Conservation (phyloP, 2,797 vertebrate species). For the Anabas testudineus region DNA sequence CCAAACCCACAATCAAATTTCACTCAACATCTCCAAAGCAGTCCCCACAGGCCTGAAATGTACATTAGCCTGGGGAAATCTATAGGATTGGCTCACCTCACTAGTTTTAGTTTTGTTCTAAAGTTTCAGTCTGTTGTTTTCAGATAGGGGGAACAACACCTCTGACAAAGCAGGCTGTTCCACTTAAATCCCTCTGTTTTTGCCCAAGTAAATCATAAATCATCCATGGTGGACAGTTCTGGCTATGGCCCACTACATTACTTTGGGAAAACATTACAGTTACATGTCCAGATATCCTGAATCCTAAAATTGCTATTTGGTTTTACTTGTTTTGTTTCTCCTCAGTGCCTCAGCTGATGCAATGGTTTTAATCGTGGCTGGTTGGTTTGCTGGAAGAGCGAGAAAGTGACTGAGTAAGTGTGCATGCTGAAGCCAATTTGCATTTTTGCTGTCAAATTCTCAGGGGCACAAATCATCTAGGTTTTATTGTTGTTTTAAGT, state of each 20-base stretch:
- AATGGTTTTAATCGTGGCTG: conserved; percentile 55
- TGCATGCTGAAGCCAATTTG: conserved; percentile 13
- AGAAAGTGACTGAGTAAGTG: conserved; percentile 25
- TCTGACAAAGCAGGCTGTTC: conserved; percentile 56
- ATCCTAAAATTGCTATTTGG: conserved; percentile 46
- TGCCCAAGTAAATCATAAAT: conserved; percentile 75
- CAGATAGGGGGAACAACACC: conserved; percentile 50
- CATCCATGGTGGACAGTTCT: conserved; percentile 73
- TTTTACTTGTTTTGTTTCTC: conserved; percentile 46
- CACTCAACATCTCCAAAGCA: conserved; percentile 54
- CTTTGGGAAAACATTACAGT: conserved; percentile 61
- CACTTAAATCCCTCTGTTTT: conserved; percentile 63
- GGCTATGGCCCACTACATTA: conserved; percentile 60
- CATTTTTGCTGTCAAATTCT: conserved; percentile 29
- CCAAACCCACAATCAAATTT: conserved; percentile 56
- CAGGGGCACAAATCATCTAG: conserved; percentile 5
- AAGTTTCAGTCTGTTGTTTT: conserved; percentile 59
- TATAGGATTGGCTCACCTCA: conserved; percentile 50
- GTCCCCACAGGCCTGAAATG: conserved; percentile 53
- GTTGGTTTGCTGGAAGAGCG: conserved; percentile 28
- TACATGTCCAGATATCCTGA: conserved; percentile 59
- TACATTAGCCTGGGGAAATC: conserved; percentile 64
- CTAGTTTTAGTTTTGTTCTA: conserved; percentile 45
- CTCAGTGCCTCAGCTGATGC: conserved; percentile 43
- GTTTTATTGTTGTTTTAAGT: conserved; percentile 10